Evolutionary conservation across 37 sponge, comb jelly and placozoan species (phyloP), one percentile per base, ranked within the genome.

Genomic region (Cliona cf. orientalis): DNA sequence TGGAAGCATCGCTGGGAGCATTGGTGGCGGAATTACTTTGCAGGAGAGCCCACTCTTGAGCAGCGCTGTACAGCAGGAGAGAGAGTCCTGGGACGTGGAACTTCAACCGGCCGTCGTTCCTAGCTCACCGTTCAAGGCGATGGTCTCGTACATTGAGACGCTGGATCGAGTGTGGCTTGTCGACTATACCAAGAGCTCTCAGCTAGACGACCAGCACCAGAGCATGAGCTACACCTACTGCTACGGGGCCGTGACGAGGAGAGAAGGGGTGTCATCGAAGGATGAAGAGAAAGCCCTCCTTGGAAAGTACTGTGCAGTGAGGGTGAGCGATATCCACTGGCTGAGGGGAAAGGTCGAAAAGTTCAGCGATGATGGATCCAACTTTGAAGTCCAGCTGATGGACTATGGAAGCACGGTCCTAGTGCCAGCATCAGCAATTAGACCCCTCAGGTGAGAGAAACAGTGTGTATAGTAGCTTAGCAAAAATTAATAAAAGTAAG

Each of bases 321-420:
- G 68, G 33, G 81, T 87, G 36, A 80, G 75, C 38, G 81, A 80
- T 6, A 80, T 74, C 25, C 80, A 87, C 75, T 87, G 87, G 87
- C 76, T 87, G 66, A 42, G 87, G 53, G 87, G 80, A 1, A 58
- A 55, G 2, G 75, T 87, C 56, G 56, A 60, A 3, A 74, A 56
- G 70, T 41, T 58, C 0, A 59, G 69, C 5, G 81, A 80, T 32
- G 76, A 75, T 0, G 46, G 39, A 3, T 5, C 39, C 38, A 80
- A 14, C 67, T 87, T 68, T 42, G 87, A 80, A 46, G 74, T 87
- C 22, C 67, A 75, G 46, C 76, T 87, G 41, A 65, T 80, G 58
- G 87, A 87, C 69, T 87, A 87, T 74, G 87, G 87, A 5, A 87
- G 87, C 60, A 56, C 70, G 43, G 87, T 87, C 12, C 58, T 87